These are phyloP conservation scores for Gnathonemus echidnorhynchus DNA, from an alignment of 2,113 vertebrate species.

Conservation along the genomic window DNA sequence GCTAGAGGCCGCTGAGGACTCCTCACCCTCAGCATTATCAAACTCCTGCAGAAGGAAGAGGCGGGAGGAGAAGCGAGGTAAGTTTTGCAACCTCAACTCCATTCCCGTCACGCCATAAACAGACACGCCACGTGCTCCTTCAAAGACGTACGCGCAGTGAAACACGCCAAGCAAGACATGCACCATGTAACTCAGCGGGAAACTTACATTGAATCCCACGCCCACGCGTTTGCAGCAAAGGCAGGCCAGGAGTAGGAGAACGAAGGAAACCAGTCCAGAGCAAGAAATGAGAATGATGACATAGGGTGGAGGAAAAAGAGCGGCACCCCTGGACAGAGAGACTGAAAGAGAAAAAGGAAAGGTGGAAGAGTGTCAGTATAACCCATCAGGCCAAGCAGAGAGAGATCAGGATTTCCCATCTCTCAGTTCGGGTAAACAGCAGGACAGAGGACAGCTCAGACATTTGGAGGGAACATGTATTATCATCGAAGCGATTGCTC, in stretches of 20 bases:
- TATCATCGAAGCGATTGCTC: slow-evolving; percentile 35
- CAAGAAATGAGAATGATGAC: slow-evolving; percentile 86
- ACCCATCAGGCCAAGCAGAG: background rate
- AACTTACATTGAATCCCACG: slow-evolving; percentile 86
- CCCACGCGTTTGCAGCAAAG: slow-evolving; percentile 84
- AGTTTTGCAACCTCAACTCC: background rate
- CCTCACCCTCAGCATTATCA: slow-evolving; percentile 84
- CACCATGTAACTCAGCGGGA: slow-evolving; percentile 38
- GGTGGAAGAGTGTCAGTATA: slow-evolving; percentile 37
- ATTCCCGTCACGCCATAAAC: background rate
- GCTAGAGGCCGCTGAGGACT: slow-evolving; percentile 80
- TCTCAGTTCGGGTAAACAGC: slow-evolving; percentile 1
- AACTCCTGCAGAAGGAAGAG: slow-evolving; percentile 65
- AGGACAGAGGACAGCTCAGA: slow-evolving; percentile 5
- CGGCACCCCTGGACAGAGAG: slow-evolving; percentile 62
- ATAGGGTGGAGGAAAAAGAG: slow-evolving; percentile 80
- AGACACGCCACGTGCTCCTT: background rate
- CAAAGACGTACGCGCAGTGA: background rate
- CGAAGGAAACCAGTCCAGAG: slow-evolving; percentile 81
- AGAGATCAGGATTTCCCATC: background rate
- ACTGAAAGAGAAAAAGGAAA: slow-evolving; percentile 42
- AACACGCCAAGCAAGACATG: background rate
- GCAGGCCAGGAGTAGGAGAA: slow-evolving; percentile 86
- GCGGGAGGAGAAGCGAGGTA: background rate
- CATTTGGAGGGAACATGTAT: slow-evolving; percentile 5